phyloP scores from a whole-genome alignment of 2,113 vertebrate genomes.

The Spea multiplicata region DNA sequence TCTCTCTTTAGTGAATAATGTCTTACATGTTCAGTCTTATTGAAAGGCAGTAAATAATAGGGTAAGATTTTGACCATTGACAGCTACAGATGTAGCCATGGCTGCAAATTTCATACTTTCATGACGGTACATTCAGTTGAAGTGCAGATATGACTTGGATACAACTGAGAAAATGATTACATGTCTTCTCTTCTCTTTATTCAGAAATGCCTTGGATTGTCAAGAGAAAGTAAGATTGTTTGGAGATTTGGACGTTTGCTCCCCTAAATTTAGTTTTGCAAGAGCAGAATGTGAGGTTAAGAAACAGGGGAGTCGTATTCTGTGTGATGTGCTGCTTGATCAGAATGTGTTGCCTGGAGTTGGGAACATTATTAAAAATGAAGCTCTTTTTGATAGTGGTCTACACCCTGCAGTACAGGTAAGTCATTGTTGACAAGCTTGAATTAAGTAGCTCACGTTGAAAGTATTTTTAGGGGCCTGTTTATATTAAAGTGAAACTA shows the following conservation, averaged over 20 bases:
- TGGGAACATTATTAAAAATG: slow-evolving; percentile 96
- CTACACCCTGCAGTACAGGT: slow-evolving; percentile 85
- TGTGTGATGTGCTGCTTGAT: slow-evolving; percentile 89
- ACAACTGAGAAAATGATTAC: no score
- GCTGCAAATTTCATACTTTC: no score
- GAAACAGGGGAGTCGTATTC: slow-evolving; percentile 71
- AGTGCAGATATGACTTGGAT: no score
- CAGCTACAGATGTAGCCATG: no score
- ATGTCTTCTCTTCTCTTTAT: slow-evolving; percentile 5
- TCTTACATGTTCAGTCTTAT: no score
- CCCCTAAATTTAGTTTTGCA: slow-evolving; percentile 75
- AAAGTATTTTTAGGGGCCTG: no score
- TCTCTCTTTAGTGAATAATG: no score
- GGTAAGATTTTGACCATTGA: no score
- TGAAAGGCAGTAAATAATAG: no score
- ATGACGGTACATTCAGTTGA: no score
- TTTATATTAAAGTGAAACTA: no score
- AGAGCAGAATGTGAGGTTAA: slow-evolving; percentile 75
- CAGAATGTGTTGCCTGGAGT: slow-evolving; percentile 88
- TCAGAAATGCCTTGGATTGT: slow-evolving; percentile 77
- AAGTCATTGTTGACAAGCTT: slow-evolving; percentile 30
- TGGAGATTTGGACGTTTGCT: slow-evolving; percentile 85
- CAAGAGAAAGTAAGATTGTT: slow-evolving; percentile 71
- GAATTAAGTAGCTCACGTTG: no score
- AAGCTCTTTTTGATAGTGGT: slow-evolving; percentile 87